Conservation (phyloP, 2,113 vertebrate genomes). For the Syngnathus typhle region DNA sequence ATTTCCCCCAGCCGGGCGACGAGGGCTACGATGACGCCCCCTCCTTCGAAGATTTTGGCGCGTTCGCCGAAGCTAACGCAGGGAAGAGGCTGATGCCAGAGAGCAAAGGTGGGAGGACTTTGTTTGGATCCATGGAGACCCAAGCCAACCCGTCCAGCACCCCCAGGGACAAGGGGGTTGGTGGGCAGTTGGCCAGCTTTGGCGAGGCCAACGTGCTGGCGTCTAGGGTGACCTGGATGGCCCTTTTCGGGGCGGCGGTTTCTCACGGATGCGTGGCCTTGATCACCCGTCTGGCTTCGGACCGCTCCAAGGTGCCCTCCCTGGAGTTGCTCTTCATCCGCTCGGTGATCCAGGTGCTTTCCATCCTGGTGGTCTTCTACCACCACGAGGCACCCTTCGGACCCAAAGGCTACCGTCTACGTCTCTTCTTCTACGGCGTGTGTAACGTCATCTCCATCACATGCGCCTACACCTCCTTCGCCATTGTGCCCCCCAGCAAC, state of each 20-base stretch:
- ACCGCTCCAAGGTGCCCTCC: slow-evolving; percentile 94
- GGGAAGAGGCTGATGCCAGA: slow-evolving; percentile 79
- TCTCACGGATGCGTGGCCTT: slow-evolving; percentile 94
- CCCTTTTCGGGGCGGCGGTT: slow-evolving; percentile 87
- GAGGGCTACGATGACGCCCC: slow-evolving; percentile 83
- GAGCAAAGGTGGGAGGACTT: slow-evolving; percentile 76
- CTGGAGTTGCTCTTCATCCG: slow-evolving; percentile 96
- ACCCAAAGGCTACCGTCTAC: slow-evolving; percentile 84
- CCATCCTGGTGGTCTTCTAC: slow-evolving; percentile 85
- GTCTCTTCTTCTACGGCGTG: slow-evolving; percentile 90
- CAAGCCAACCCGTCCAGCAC: slow-evolving; percentile 65
- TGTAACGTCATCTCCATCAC: slow-evolving; percentile 98
- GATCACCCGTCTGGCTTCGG: slow-evolving; percentile 87
- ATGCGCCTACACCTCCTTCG: slow-evolving; percentile 97
- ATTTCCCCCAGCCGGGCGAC: slow-evolving; percentile 91
- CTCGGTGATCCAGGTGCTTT: slow-evolving; percentile 90
- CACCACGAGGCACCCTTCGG: slow-evolving; percentile 91
- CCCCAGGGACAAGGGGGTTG: slow-evolving; percentile 65
- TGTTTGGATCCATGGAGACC: slow-evolving; percentile 84
- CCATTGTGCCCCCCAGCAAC: slow-evolving; percentile 94
- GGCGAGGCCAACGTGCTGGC: slow-evolving; percentile 81
- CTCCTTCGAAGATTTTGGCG: slow-evolving; percentile 79
- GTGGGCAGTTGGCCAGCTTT: slow-evolving; percentile 76
- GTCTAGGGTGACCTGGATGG: slow-evolving; percentile 86
- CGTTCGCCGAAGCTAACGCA: slow-evolving; percentile 82